Base-by-base conservation (phyloP, 2,797 vertebrate genomes). In the Cheirogaleus major region DNA sequence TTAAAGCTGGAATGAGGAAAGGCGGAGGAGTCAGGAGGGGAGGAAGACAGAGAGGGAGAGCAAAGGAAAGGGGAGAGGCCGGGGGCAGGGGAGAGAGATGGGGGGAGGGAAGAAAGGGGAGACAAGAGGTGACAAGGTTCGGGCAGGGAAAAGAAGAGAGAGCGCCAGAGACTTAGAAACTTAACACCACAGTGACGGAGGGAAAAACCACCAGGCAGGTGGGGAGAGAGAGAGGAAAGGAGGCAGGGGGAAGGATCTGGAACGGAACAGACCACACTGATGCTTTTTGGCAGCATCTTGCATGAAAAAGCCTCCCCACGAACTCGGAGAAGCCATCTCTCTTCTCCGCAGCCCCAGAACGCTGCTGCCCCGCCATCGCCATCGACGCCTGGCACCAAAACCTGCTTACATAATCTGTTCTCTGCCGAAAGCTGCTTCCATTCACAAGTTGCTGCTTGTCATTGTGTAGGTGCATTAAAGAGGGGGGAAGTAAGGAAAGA, bases 361-460 rank as follows among this genome's bases (percentile, higher is more conserved):
- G 7, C 87, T 4, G 8, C 87, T 4, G 0, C 65, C 87, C 69
- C 8, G 0, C 81, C 81, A n/a, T 69, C 52, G 22, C 81, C 81
- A n/a, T 69, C 52, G 22, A 13, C 0, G 50, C 78, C 93, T 96
- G 95, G 95, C 87, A 93, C 80, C 11, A 0, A 81, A 89, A 8
- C 41, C 81, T 7, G 92, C 96, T 97, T 93, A 95, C 73, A 27
- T 79, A 80, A 97, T 30, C 78, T 41, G 92, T 67, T 1, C 65
- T 38, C 91, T 35, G 41, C 89, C 3, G 67, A 80, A 87, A 25
- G 91, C 43, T 17, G 87, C 7, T 86, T 95, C 91, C 96, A 96
- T 96, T 97, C 98, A 97, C 96, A 95, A 94, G 97, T 72, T 35
- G 15, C 88, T 76, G 92, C 92, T 45, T 11, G 20, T 22, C 97